Base-by-base conservation (phyloP, 2,888 invertebrate genomes). In the Caenorhabditis virilis region DNA sequence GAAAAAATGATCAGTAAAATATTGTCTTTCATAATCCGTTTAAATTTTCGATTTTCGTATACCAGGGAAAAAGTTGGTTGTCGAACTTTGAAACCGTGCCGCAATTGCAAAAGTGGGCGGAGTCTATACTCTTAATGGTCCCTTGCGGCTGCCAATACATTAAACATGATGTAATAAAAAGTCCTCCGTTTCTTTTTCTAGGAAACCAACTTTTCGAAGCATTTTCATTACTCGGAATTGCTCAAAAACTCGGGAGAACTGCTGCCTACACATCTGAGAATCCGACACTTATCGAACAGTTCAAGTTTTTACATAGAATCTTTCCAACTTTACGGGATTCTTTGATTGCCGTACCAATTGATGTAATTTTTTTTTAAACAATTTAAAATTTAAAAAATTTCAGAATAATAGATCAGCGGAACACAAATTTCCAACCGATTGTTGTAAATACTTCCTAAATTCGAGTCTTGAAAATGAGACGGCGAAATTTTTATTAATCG, bases 161-260 rank as follows among this genome's bases (percentile, higher is more conserved):
- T n/a, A n/a, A n/a, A n/a, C n/a, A n/a, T n/a, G n/a, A n/a, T n/a
- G n/a, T n/a, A n/a, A n/a, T n/a, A n/a, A n/a, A n/a, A n/a, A n/a
- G n/a, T n/a, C n/a, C n/a, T n/a, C n/a, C n/a, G n/a, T n/a, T n/a
- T n/a, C n/a, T n/a, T n/a, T n/a, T n/a, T n/a, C n/a, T n/a, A 50
- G 63, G 63, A 39, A 63, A 63, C 45, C 57, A 58, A 18, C 15
- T 63, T 15, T 63, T 63, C 41, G 63, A 63, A 38, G 46, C 52
- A 7, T 54, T 58, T 36, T 53, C 63, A 15, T 20, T 63, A n/a
- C 49, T 63, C 20, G 57, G 57, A 41, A 30, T 63, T 2, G 63
- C 63, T 13, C 15, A 33, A n/a, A 49, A 18, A 25, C 45, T 58
- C n/a, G 45, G 53, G 45, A n/a, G 63, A 48, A 63, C 57, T 2